Evolutionary conservation across 2,888 invertebrate species (phyloP).

Genomic region (Ligdia adustata): DNA sequence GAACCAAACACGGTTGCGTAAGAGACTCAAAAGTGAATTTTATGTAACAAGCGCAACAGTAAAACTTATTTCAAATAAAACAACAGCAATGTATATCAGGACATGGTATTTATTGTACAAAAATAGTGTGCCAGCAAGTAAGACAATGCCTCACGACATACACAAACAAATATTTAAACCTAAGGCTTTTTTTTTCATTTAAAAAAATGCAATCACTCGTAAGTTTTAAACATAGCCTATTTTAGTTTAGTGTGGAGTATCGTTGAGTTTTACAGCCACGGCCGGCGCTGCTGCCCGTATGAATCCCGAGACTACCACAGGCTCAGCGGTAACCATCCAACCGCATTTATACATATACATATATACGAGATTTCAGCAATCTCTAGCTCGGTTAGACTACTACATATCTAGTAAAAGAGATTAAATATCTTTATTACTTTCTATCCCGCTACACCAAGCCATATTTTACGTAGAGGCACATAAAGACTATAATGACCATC

Average conservation of each 20-base stretch:
- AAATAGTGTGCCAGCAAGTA: constrained; percentile 83
- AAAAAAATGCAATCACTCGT: constrained; percentile 83
- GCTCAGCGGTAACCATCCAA: constrained; percentile 47
- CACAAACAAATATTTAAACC: constrained; percentile 79
- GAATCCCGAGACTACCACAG: constrained; percentile 62
- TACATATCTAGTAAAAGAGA: background rate
- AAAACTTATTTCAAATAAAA: constrained; percentile 59
- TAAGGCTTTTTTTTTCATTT: constrained; percentile 66
- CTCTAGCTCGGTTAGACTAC: background rate
- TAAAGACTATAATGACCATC: background rate
- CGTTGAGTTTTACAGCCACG: constrained; percentile 80
- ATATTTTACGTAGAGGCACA: background rate
- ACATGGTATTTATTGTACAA: constrained; percentile 84
- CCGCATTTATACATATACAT: constrained; percentile 25
- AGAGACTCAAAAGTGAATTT: background rate
- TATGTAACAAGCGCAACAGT: constrained; percentile 5
- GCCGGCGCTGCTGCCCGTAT: constrained; percentile 57
- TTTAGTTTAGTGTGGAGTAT: constrained; percentile 70
- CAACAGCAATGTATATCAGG: constrained; percentile 67
- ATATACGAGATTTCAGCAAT: constrained; percentile 7
- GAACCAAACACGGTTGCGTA: constrained; percentile 20
- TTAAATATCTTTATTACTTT: background rate
- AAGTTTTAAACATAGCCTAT: constrained; percentile 79
- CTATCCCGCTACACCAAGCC: background rate
- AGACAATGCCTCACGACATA: constrained; percentile 79